Evolutionary conservation across 2,888 invertebrate species (phyloP).

Genomic region (Sesamia inferens): DNA sequence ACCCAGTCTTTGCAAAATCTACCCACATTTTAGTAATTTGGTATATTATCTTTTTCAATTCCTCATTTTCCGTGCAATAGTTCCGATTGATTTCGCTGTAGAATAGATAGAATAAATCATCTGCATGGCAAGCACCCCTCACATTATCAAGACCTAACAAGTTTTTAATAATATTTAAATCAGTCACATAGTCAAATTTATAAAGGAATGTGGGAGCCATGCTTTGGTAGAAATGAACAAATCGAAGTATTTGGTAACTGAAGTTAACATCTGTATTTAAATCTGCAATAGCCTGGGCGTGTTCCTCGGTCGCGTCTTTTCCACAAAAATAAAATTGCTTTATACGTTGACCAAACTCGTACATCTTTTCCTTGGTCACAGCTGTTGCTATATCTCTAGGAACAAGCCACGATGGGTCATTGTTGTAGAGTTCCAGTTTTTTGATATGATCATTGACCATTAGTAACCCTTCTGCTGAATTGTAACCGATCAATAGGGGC

Average conservation of each 20-base stretch:
- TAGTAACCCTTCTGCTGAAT: slow-evolving; percentile 76
- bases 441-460: slow-evolving; percentile 65
- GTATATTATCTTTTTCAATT: slow-evolving; percentile 74
- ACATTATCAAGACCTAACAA: slow-evolving; percentile 61
- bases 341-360: slow-evolving; percentile 72
- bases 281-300: slow-evolving; percentile 65
- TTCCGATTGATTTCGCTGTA: slow-evolving; percentile 76
- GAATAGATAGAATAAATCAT: slow-evolving; percentile 86
- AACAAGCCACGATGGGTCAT: slow-evolving; percentile 71
- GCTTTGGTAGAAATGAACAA: slow-evolving; percentile 70
- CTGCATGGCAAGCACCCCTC: slow-evolving; percentile 84
- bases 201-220: slow-evolving; percentile 73
- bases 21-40: slow-evolving; percentile 84
- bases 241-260: slow-evolving; percentile 72
- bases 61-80: slow-evolving; percentile 71
- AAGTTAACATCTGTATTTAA: slow-evolving; percentile 74
- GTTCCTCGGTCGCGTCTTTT: slow-evolving; percentile 66
- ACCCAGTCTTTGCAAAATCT: slow-evolving; percentile 86
- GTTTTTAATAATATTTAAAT: slow-evolving; percentile 77
- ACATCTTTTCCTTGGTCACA: slow-evolving; percentile 63
- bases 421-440: slow-evolving; percentile 68
- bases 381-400: slow-evolving; percentile 72
- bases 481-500: slow-evolving; percentile 78
- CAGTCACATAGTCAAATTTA: slow-evolving; percentile 75
- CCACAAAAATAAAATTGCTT: slow-evolving; percentile 73